Conservation (phyloP, 2,888 invertebrate genomes). For the Drosophila vallismaia region DNA sequence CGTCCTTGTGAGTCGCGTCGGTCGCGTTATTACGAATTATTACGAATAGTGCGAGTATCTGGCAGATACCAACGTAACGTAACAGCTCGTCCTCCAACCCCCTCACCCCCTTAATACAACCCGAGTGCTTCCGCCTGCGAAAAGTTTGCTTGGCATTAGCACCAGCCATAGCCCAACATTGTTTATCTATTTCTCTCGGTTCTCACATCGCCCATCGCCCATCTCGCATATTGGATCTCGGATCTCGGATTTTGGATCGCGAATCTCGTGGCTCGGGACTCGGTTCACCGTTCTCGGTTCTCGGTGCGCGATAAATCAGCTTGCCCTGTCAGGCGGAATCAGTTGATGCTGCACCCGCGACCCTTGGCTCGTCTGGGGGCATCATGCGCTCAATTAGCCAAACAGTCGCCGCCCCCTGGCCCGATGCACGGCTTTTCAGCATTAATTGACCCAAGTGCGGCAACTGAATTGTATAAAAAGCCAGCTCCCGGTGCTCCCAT, state of each 20-base stretch:
- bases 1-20: conserved; percentile 34
- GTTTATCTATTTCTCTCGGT: conserved; percentile 8
- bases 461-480: conserved; percentile 8
- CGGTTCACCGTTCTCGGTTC: conserved; percentile 6
- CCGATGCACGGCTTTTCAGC: conserved; percentile 27
- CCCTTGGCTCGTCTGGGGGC: background rate
- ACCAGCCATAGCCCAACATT: conserved; percentile 13
- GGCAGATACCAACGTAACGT: conserved; percentile 13
- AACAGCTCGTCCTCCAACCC: conserved; percentile 11
- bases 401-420: conserved; percentile 3
- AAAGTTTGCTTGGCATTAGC: conserved; percentile 1
- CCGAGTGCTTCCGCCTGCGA: conserved; percentile 13
- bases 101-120: background rate
- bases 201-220: background rate
- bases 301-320: conserved; percentile 27
- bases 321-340: conserved; percentile 27
- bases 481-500: background rate
- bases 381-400: conserved; percentile 39
- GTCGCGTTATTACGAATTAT: conserved; percentile 4
- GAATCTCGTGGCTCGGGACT: conserved; percentile 12
- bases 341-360: conserved; percentile 25
- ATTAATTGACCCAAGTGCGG: conserved; percentile 45
- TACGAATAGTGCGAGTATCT: conserved; percentile 13
- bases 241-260: conserved; percentile 6
- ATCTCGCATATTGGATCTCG: background rate